A percentile compares a stretch with the other conserved stretches of the same genome.
These are phyloP conservation scores for Galerucella nymphaeae DNA, from an alignment of 2,888 invertebrate genomes.

Conservation along the genomic window DNA sequence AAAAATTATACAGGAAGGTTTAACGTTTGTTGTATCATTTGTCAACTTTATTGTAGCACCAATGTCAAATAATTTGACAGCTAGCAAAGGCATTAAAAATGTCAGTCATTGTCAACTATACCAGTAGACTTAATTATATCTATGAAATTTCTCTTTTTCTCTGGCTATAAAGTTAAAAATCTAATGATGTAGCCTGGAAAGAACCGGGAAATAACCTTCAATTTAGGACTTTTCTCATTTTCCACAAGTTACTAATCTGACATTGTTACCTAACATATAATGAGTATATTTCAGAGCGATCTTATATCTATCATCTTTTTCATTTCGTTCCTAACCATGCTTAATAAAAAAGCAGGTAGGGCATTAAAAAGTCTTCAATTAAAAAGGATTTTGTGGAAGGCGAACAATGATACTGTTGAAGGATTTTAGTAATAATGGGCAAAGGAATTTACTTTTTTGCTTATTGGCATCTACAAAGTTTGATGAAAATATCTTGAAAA, in stretches of 20 bases:
- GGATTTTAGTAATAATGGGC: constrained; percentile 20
- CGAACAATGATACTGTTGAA: constrained; percentile 28
- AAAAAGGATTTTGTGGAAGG: constrained; percentile 25
- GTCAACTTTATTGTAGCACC: too few species aligned
- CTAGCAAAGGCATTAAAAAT: too few species aligned
- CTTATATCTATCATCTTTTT: constrained; percentile 5
- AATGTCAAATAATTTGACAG: too few species aligned
- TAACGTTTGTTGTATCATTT: too few species aligned
- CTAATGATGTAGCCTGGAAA: background rate
- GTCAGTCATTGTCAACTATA: too few species aligned
- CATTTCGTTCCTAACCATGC: constrained; percentile 2
- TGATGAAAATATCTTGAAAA: background rate
- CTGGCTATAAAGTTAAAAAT: background rate
- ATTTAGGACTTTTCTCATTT: background rate
- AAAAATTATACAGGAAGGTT: too few species aligned
- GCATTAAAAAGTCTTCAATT: constrained; percentile 30
- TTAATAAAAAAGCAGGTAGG: constrained; percentile 28
- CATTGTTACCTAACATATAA: constrained; percentile 8
- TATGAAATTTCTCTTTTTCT: background rate
- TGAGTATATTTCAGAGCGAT: background rate
- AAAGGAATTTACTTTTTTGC: background rate
- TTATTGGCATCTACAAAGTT: background rate
- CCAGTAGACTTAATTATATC: background rate
- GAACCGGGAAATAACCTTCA: background rate
- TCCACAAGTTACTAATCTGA: background rate